A percentile compares a stretch with the other conserved stretches of the same genome.
Evolutionary conservation across 2,113 vertebrate genomes (phyloP).

Genomic region (Laticauda laticaudata): DNA sequence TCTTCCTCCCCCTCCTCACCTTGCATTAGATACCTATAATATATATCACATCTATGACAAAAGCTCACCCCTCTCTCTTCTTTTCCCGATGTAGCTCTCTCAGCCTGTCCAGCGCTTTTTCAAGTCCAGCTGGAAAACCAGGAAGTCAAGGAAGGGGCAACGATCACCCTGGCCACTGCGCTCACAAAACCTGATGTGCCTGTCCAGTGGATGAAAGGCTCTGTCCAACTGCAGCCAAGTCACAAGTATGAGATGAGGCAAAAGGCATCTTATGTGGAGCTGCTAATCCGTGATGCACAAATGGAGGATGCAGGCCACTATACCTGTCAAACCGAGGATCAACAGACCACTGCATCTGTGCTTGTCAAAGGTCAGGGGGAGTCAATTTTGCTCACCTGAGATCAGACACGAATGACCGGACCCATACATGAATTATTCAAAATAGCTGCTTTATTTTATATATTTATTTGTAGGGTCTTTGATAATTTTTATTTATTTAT

Average conservation of each 20-base stretch:
- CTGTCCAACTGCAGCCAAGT: constrained; percentile 28
- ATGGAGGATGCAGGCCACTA: constrained; percentile 40
- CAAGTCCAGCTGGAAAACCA: not conserved
- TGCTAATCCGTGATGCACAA: constrained; percentile 26
- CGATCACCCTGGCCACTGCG: not conserved
- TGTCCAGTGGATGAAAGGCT: constrained; percentile 42
- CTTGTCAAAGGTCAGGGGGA: constrained; percentile 28
- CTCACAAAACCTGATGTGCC: constrained; percentile 16
- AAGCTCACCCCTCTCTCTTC: not conserved
- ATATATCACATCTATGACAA: not conserved
- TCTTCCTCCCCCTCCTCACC: not conserved
- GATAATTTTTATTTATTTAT: too few relatives aligned
- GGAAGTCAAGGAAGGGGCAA: constrained; percentile 18
- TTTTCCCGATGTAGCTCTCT: not conserved
- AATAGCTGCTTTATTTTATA: not conserved
- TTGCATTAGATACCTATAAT: not conserved
- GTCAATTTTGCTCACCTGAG: not conserved
- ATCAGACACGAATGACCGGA: not conserved
- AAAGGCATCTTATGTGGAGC: constrained; percentile 12
- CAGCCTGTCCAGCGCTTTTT: constrained; percentile 25
- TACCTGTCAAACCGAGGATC: constrained; percentile 29
- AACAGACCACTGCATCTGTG: constrained; percentile 38
- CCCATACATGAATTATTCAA: not conserved
- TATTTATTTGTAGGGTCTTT: not conserved
- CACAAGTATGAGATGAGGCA: constrained; percentile 49